Base-by-base conservation (phyloP, 2,113 vertebrate genomes). In the Amphiprion percula region DNA sequence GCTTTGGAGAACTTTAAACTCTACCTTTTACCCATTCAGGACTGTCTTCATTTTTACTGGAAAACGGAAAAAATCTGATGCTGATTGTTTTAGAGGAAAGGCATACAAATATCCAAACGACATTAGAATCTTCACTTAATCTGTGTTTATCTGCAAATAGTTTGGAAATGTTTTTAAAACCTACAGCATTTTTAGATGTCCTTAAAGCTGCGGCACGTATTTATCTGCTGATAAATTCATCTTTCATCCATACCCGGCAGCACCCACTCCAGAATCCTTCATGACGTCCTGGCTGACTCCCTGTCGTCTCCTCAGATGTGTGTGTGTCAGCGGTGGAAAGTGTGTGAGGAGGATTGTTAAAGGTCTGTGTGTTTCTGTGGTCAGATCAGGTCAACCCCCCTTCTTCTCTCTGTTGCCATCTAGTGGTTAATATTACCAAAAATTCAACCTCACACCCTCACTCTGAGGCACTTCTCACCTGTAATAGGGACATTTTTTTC, bases 341-440 rank as follows among this genome's bases (percentile, higher is more conserved):
- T 47, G 21, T 62, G 74, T 23, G 59, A 52, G 33, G 5, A 64
- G n/a, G 30, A 23, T 61, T 37, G 47, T 46, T 62, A 21, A 61
- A n/a, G 9, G 23, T 21, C 24, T 19, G 62, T 77, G 58, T 69
- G 61, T 33, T 56, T 21, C 12, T 52, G 54, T 7, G n/a, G 73
- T 81, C 74, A 67, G 39, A n/a, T 62, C 81, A 80, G 68, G 23
- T 65, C 63, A 79, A 47, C 33, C 59, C 26, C 23, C 46, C 28
- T 7, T 10, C 17, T 41, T 65, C 88, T 87, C 92, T 92, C 70
- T 92, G 90, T 90, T 81, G 93, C 93, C 92, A 90, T 92, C 94
- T 93, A 91, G 91, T 87, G 94, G 84, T 54, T 84, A 79, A 78
- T 76, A 86, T 82, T 53, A 61, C 39, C 10, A 11, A 2, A 16